Conservation (phyloP, 2,113 vertebrate species). For the Neotoma lepida region DNA sequence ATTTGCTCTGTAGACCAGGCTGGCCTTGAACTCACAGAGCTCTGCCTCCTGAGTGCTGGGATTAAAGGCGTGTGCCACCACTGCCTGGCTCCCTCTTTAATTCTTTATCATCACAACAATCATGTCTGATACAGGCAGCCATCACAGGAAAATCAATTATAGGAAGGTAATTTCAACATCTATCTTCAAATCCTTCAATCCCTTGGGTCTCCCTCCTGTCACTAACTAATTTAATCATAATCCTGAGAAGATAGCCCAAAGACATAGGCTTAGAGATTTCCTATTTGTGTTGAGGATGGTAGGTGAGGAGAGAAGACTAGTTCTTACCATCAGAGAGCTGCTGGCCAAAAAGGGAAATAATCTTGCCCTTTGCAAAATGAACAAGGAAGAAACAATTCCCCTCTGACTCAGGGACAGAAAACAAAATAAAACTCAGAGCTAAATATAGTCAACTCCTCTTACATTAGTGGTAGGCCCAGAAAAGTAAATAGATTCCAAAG, state of each 20-base stretch:
- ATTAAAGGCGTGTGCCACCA: too few species aligned
- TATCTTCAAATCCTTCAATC: not conserved
- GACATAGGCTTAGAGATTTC: not conserved
- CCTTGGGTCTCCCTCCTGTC: not conserved
- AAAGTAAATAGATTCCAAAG: slow-evolving; percentile 51
- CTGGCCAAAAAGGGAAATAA: slow-evolving; percentile 53
- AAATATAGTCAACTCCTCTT: slow-evolving; percentile 44
- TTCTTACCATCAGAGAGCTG: not conserved
- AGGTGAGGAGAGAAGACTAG: not conserved
- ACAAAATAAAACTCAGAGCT: not conserved
- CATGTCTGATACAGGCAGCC: not conserved
- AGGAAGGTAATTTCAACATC: not conserved
- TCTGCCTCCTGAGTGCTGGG: too few species aligned
- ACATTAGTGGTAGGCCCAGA: not conserved
- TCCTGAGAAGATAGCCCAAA: not conserved
- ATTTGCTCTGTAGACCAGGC: too few species aligned
- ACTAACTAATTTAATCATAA: not conserved
- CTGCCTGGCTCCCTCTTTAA: not conserved
- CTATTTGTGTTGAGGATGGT: not conserved
- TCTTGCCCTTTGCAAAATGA: slow-evolving; percentile 52
- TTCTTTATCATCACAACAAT: not conserved
- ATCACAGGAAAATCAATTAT: not conserved
- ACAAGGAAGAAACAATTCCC: slow-evolving; percentile 39
- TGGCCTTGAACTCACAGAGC: too few species aligned
- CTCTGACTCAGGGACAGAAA: slow-evolving; percentile 58